These are phyloP conservation scores for Tinamus guttatus DNA, from an alignment of 2,113 vertebrate species.

Conservation along the genomic window DNA sequence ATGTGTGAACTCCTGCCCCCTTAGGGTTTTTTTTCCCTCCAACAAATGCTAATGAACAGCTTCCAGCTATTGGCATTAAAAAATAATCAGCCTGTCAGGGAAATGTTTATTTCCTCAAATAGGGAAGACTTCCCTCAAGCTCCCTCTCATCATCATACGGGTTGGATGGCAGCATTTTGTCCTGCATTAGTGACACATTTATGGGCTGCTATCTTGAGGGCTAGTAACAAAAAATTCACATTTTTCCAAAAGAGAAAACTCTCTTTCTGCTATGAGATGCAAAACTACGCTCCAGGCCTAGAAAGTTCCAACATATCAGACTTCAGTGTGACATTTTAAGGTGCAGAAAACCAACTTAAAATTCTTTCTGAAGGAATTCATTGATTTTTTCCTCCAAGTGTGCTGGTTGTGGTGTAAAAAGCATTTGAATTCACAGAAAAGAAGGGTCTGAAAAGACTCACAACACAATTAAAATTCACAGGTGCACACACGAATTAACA, in stretches of 20 bases:
- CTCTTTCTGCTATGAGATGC: not conserved
- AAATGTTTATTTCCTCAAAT: not conserved
- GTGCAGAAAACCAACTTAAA: not conserved
- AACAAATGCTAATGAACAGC: not conserved
- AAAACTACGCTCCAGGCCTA: not conserved
- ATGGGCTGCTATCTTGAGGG: not conserved
- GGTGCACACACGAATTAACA: not conserved
- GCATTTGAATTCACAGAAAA: not conserved
- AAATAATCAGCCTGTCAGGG: not conserved
- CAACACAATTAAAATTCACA: not conserved
- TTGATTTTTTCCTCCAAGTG: not conserved
- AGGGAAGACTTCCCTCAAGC: not conserved
- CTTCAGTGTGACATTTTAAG: not conserved
- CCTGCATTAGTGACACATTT: not conserved
- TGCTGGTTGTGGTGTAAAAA: not conserved
- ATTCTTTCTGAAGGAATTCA: not conserved
- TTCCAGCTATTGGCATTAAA: constrained; percentile 10
- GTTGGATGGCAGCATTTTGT: not conserved
- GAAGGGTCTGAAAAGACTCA: not conserved
- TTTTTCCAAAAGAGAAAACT: not conserved
- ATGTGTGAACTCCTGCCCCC: constrained; percentile 1
- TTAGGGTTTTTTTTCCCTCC: not conserved
- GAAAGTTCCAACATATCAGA: not conserved
- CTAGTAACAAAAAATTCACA: not conserved
- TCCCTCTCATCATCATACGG: not conserved